Evolutionary conservation across 1,140 invertebrate species (phyloP).

Genomic region (Theocolax elegans): DNA sequence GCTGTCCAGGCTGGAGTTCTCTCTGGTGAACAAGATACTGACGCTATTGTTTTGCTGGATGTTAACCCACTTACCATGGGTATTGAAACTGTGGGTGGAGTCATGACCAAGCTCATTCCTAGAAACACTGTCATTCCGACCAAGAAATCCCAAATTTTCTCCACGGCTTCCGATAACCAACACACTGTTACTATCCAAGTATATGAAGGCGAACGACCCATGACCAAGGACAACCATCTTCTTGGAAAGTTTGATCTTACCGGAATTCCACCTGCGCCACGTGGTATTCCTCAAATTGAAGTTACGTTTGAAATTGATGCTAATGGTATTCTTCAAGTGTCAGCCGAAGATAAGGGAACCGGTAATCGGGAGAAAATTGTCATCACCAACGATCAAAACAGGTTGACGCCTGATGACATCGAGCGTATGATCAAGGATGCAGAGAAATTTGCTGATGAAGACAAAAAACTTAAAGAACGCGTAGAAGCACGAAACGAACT

Average conservation of each 20-base stretch:
- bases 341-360: constrained; percentile 98
- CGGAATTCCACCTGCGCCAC: constrained; percentile 96
- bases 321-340: constrained; percentile 96
- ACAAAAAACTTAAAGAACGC: constrained; percentile 96
- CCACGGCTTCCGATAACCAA: constrained; percentile 98
- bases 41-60: constrained; percentile 96
- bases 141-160: constrained; percentile 99
- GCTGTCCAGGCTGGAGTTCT: constrained; percentile 97
- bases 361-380: constrained; percentile 99
- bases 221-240: constrained; percentile 99
- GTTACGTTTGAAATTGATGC: constrained; percentile 99
- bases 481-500: constrained; percentile 96
- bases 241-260: constrained; percentile 98
- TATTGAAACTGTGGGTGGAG: constrained; percentile 99
- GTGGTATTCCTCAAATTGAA: constrained; percentile 99
- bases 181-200: constrained; percentile 99
- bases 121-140: constrained; percentile 99
- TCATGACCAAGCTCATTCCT: constrained; percentile 99
- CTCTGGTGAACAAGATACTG: constrained; percentile 91
- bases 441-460: constrained; percentile 98
- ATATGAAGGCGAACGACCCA: constrained; percentile 96
- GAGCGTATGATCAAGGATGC: constrained; percentile 99
- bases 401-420: constrained; percentile 96
- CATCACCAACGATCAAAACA: constrained; percentile 98
- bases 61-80: constrained; percentile 98